These are phyloP conservation scores for Icerya purchasi DNA, from an alignment of 2,888 invertebrate genomes.

Conservation along the genomic window DNA sequence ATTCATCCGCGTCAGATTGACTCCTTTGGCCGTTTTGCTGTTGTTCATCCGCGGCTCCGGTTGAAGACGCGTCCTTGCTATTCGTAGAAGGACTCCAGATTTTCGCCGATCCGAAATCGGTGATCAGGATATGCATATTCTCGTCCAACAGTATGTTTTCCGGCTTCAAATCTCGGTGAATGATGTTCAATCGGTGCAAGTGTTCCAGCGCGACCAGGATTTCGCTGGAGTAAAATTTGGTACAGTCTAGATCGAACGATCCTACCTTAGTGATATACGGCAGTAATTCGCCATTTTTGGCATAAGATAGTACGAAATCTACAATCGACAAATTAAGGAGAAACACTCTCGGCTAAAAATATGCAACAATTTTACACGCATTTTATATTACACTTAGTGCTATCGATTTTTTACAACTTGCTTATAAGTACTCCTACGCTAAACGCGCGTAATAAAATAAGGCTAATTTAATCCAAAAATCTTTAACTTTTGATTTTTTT, in stretches of 20 bases:
- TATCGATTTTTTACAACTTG: background rate
- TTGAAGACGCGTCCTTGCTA: background rate
- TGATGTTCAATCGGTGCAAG: conserved; percentile 66
- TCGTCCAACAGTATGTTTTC: conserved; percentile 91
- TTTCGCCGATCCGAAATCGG: conserved; percentile 93
- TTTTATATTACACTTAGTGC: too few relatives aligned
- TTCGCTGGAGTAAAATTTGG: conserved; percentile 87
- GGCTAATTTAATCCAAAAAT: too few relatives aligned
- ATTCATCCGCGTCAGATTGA: background rate
- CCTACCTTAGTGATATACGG: conserved; percentile 78
- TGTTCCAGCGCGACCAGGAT: conserved; percentile 76
- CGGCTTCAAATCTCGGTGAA: conserved; percentile 93
- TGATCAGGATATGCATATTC: conserved; percentile 86
- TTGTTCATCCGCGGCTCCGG: conserved; percentile 3
- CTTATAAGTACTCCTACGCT: background rate
- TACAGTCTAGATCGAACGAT: conserved; percentile 69
- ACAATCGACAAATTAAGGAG: too few relatives aligned
- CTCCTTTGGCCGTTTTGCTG: conserved; percentile 26
- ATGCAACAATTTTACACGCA: background rate
- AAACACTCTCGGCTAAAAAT: conserved; percentile 5
- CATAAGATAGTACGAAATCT: conserved; percentile 86
- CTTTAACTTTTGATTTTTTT: too few relatives aligned
- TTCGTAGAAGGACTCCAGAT: conserved; percentile 26
- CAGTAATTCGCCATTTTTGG: conserved; percentile 82
- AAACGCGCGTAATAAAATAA: too few relatives aligned